phyloP scores from a whole-genome alignment of 2,113 vertebrate genomes.

The Hucho hucho region DNA sequence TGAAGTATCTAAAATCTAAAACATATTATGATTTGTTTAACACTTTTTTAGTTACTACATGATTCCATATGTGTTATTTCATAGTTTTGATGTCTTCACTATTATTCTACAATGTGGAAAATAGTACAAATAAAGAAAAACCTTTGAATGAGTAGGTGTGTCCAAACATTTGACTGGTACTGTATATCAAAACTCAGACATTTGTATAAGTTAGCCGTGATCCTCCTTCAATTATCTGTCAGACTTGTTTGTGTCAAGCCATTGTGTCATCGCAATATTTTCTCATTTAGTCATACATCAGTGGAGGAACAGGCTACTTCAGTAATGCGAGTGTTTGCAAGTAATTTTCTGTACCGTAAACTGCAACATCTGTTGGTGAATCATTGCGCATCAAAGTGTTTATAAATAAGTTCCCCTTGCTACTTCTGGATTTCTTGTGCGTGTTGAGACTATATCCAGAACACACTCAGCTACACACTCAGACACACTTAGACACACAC shows the following conservation, averaged over 20 bases:
- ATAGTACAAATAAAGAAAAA: too few species aligned
- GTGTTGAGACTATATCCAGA: slow-evolving; percentile 1
- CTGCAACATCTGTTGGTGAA: slow-evolving; percentile 49
- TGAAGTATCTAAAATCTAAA: too few species aligned
- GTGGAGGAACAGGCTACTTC: neutral
- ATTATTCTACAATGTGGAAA: too few species aligned
- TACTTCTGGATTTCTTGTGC: neutral
- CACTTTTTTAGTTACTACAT: too few species aligned
- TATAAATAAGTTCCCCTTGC: slow-evolving; percentile 30
- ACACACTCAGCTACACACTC: neutral
- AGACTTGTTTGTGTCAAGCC: neutral
- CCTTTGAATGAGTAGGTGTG: too few species aligned
- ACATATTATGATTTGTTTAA: too few species aligned
- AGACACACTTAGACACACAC: neutral
- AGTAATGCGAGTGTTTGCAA: slow-evolving; percentile 17
- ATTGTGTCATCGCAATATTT: neutral
- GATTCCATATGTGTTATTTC: too few species aligned
- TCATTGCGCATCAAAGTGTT: slow-evolving; percentile 18
- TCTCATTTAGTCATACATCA: neutral
- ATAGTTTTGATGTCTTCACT: too few species aligned
- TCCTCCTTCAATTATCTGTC: neutral
- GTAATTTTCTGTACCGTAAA: slow-evolving; percentile 39
- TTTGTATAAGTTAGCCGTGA: neutral
- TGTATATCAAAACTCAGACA: neutral
- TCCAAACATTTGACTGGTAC: too few species aligned